These are phyloP conservation scores for Poecile montanus DNA, from an alignment of 2,797 vertebrate species.

Conservation along the genomic window DNA sequence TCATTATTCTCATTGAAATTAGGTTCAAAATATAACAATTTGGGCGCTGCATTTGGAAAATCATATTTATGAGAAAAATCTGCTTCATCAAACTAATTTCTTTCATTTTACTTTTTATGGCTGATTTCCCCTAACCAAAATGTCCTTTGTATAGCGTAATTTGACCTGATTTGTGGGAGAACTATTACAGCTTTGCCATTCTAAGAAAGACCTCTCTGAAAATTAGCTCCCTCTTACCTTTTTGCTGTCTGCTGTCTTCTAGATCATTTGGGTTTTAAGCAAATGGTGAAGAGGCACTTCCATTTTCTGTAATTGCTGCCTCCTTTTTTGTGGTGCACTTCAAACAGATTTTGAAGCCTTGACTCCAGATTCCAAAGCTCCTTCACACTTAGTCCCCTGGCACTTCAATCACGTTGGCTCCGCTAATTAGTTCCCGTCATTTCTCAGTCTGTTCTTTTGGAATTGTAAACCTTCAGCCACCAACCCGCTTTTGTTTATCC, in stretches of 20 bases:
- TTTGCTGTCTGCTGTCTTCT: background rate
- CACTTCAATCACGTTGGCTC: background rate
- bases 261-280: background rate
- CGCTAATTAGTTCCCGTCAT: background rate
- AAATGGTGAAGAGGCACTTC: background rate
- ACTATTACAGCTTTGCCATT: background rate
- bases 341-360: background rate
- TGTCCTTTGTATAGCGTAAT: background rate
- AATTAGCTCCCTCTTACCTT: background rate
- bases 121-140: background rate
- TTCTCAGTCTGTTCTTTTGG: constrained; percentile 9
- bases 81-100: background rate
- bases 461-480: background rate
- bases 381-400: background rate
- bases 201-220: background rate
- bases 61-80: background rate
- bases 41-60: background rate
- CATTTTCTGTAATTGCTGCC: background rate
- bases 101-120: background rate
- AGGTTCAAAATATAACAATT: background rate
- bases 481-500: background rate
- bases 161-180: background rate
- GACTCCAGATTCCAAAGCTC: background rate
- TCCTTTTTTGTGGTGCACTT: background rate
- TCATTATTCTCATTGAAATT: background rate